Percentiles rank a stretch among this genome's conserved stretches.
phyloP scores from a whole-genome alignment of 2,888 invertebrate genomes.

The Beris morrisii region DNA sequence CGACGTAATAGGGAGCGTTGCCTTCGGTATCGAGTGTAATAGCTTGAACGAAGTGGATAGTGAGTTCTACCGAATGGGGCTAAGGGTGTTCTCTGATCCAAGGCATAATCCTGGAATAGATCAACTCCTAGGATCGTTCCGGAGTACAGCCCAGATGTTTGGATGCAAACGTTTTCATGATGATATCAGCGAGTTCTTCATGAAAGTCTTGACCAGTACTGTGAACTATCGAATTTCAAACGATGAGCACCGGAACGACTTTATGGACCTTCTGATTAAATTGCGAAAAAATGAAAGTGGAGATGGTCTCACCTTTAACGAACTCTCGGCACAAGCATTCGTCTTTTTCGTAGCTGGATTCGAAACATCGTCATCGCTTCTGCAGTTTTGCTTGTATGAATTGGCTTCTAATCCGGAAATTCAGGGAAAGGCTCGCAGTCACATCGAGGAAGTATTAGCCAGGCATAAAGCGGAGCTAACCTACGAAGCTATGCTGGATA shows the following conservation, averaged over 20 bases:
- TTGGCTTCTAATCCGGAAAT: conserved; percentile 55
- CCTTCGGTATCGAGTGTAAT: conserved; percentile 19
- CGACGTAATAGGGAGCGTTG: conserved; percentile 20
- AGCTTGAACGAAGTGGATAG: conserved; percentile 9
- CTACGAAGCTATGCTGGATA: conserved; percentile 52
- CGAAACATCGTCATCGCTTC: conserved; percentile 55
- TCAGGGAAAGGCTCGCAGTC: conserved; percentile 52
- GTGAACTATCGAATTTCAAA: conserved; percentile 52
- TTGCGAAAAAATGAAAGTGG: background rate
- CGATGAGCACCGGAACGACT: conserved; percentile 56
- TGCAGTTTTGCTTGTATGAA: conserved; percentile 55
- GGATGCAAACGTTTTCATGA: conserved; percentile 42
- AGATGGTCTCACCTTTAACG: conserved; percentile 47
- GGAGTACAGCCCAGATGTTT: background rate
- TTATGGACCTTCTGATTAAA: conserved; percentile 53
- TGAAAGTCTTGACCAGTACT: conserved; percentile 50
- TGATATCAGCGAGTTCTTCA: conserved; percentile 47
- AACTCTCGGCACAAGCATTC: conserved; percentile 58
- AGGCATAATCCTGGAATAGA: conserved; percentile 2
- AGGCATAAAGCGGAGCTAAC: conserved; percentile 49
- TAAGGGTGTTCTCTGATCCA: background rate
- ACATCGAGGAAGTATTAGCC: conserved; percentile 49
- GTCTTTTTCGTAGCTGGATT: conserved; percentile 58
- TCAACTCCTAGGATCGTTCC: background rate
- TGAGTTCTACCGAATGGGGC: conserved; percentile 10